Base-by-base conservation (phyloP, 2,888 invertebrate species). In the Mimumesa dahlbomi region DNA sequence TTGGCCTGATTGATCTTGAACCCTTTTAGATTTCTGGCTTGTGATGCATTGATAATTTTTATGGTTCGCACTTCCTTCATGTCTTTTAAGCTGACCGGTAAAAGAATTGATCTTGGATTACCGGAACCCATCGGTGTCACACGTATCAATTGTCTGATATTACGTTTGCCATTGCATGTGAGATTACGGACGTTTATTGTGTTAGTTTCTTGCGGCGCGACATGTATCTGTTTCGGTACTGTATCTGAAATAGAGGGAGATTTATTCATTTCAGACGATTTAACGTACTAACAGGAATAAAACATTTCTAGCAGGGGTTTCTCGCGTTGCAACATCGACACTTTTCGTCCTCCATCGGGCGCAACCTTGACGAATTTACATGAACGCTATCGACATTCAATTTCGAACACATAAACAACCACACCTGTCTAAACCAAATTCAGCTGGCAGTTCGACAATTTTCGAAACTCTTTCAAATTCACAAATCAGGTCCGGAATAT, bases 41-140 rank as follows among this genome's bases (percentile, higher is more conserved):
- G 87, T 0, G 93, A 90, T 0, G 94, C 92, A 79, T 94, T 94
- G 53, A 95, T 92, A 58, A 95, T 94, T 90, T 95, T 94, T 59
- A 94, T 93, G 0, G 93, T 93, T 77, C 93, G 93, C 59, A 95
- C 91, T 84, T 94, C 94, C 87, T 94, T 94, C 90, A 94, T 93
- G 65, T 93, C 93, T 79, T 93, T 93, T 48, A 93, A 89, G 31
- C 93, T 94, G 4, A 95, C 93, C 0, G 95, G 95, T 18, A 95
- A 90, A 13, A 95, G 90, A 67, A 95, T 93, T 0, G 94, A 94
- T 13, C 94, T 90, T 2, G 93, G 88, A 73, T 90, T 90, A 3
- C 87, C 86, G 1, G 89, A 88, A n/a, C 85, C 84, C 62, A 88
- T 82, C 2, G 89, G 88, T 7, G 89, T 89, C 0, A 89, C 89